A percentile compares a stretch with the other conserved stretches of the same genome.
phyloP scores from a whole-genome alignment of 2,113 vertebrate genomes.

The Gobio gobio region DNA sequence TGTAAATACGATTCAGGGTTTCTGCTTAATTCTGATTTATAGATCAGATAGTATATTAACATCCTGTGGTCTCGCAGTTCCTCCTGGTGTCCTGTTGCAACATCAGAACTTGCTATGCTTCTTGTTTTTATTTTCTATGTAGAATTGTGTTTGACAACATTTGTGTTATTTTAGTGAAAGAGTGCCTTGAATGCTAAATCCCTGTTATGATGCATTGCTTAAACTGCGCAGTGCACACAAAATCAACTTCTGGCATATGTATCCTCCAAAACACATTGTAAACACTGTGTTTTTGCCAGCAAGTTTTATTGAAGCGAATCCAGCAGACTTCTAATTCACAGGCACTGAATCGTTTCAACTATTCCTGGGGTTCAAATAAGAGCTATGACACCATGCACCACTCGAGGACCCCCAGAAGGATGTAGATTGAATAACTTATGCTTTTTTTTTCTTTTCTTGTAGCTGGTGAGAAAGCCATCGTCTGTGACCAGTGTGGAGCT shows the following conservation, averaged over 20 bases:
- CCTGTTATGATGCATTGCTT: background rate
- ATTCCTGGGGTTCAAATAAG: background rate
- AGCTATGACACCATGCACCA: background rate
- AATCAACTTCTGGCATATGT: background rate
- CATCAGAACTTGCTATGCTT: slow-evolving; percentile 37
- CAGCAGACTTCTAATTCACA: slow-evolving; percentile 4
- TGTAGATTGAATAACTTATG: slow-evolving; percentile 3
- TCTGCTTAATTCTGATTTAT: background rate
- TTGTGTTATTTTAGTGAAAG: background rate
- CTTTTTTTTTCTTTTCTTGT: slow-evolving; percentile 43
- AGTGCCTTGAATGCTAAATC: background rate
- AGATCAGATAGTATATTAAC: slow-evolving; percentile 24
- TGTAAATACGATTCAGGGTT: background rate
- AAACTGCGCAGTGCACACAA: background rate
- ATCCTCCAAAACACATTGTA: slow-evolving; percentile 16
- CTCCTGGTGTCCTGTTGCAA: slow-evolving; percentile 44
- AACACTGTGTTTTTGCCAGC: background rate
- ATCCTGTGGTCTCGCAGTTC: slow-evolving; percentile 32
- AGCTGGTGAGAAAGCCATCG: slow-evolving; percentile 97
- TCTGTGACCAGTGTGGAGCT: slow-evolving; percentile 96
- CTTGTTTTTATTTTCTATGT: background rate
- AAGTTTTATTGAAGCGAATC: slow-evolving; percentile 25
- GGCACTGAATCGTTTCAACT: background rate
- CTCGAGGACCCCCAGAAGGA: background rate
- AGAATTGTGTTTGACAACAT: background rate